These are phyloP conservation scores for Sander vitreus DNA, from an alignment of 2,113 vertebrate genomes.

Conservation along the genomic window DNA sequence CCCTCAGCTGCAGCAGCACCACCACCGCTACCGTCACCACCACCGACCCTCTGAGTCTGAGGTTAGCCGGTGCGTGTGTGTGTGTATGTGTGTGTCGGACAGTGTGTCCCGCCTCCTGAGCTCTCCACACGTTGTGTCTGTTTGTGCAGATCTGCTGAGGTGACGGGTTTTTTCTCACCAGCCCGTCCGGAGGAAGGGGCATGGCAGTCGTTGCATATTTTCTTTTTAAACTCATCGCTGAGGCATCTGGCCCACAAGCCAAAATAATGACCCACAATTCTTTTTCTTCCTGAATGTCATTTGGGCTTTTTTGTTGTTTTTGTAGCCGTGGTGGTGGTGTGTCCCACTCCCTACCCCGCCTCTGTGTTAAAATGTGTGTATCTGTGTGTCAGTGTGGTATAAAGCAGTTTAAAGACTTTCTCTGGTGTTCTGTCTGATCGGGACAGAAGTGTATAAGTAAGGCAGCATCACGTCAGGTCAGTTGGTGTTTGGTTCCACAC, in stretches of 20 bases:
- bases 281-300: slow-evolving; percentile 52
- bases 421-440: slow-evolving; percentile 42
- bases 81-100: slow-evolving; percentile 35
- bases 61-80: slow-evolving; percentile 42
- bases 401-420: slow-evolving; percentile 48
- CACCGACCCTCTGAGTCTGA: slow-evolving; percentile 50
- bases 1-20: slow-evolving; percentile 52
- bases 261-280: slow-evolving; percentile 65
- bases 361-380: slow-evolving; percentile 41
- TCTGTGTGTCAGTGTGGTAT: slow-evolving; percentile 54
- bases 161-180: slow-evolving; percentile 48
- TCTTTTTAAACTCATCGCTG: slow-evolving; percentile 63
- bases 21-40: slow-evolving; percentile 28
- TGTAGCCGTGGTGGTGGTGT: slow-evolving; percentile 27
- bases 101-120: slow-evolving; percentile 31
- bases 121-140: slow-evolving; percentile 22
- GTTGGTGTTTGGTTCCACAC: slow-evolving; percentile 45
- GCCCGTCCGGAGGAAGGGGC: slow-evolving; percentile 56
- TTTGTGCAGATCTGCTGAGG: slow-evolving; percentile 61
- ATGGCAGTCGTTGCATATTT: slow-evolving; percentile 83
- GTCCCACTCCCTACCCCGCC: slow-evolving; percentile 41
- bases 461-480: slow-evolving; percentile 88
- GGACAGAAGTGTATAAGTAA: slow-evolving; percentile 85
- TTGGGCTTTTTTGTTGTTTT: slow-evolving; percentile 43
- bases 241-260: slow-evolving; percentile 68